Evolutionary conservation across 2,888 invertebrate genomes (phyloP), one percentile per base, ranked within the genome.

Genomic region (Tiliacea citrago): DNA sequence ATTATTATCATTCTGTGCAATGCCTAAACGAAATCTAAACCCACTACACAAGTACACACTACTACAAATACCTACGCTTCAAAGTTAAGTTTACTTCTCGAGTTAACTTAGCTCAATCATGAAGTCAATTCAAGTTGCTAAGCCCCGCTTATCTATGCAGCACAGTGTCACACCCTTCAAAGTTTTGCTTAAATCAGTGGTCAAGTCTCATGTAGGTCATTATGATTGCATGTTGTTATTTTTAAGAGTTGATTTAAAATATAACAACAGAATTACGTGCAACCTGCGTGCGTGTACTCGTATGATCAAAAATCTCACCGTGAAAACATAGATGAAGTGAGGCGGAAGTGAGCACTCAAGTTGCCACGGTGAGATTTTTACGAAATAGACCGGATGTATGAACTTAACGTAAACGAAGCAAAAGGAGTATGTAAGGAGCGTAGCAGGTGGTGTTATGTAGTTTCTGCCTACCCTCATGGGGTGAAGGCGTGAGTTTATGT

Each of bases 111-210:
- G 39, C 39, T 53, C 9, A 42, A 49, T 18, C 29, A 49, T 63
- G 9, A 51, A 49, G 35, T 35, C 57, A 45, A 49, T 55, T 42
- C 49, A 65, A 75, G 58, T 65, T 16, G 21, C 35, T 35, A 42
- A 75, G 51, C 75, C 21, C 4, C 8, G 21, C 45, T 65, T 42
- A 60, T 63, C 65, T 75, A 58, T 39, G 57, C 57, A 35, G 21
- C 57, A 35, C 49, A 51, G 42, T 35, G 57, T 35, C 21, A 18
- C 42, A 29, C 3, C n/a, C 12, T 18, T 35, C 45, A 75, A 51
- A 62, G 12, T 65, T 60, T 12, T 24, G 12, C 24, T 29, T 29
- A 51, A 13, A 68, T 61, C 61, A 29, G 18, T 29, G 39, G 47
- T 73, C 21, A 47, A 21, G 24, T 42, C 10, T 71, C 8, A 9